A percentile compares a stretch with the other conserved stretches of the same genome.
Conservation (phyloP, 2,797 vertebrate genomes). For the Limnodromus scolopaceus region DNA sequence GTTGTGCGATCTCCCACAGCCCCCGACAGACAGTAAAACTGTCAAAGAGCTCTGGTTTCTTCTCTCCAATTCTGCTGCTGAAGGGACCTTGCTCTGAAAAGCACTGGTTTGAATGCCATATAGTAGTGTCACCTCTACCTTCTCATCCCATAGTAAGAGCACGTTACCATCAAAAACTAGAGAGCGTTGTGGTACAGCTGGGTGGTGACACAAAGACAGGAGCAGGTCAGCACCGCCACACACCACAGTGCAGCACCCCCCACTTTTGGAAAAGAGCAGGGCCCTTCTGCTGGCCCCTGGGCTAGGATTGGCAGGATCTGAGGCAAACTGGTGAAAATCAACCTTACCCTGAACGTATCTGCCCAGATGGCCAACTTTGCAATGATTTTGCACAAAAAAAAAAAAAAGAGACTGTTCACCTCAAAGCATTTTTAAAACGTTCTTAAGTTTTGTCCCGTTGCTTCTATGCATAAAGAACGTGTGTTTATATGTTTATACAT, state of each 20-base stretch:
- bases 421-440: not conserved
- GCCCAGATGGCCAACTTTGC: not conserved
- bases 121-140: not conserved
- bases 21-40: not conserved
- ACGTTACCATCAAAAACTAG: fast-evolving
- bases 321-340: not conserved
- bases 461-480: not conserved
- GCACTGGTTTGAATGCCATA: fast-evolving
- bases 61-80: not conserved
- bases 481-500: not conserved
- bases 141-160: not conserved
- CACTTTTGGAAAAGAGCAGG: not conserved
- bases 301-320: not conserved
- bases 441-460: not conserved
- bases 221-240: not conserved
- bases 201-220: not conserved
- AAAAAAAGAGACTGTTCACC: not conserved
- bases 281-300: not conserved
- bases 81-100: not conserved
- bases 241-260: not conserved
- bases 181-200: not conserved
- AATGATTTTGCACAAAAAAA: not conserved
- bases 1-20: not conserved
- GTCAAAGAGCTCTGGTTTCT: not conserved
- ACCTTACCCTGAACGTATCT: not conserved